Conservation (phyloP, 1,140 invertebrate genomes). For the Conus betulinus region DNA sequence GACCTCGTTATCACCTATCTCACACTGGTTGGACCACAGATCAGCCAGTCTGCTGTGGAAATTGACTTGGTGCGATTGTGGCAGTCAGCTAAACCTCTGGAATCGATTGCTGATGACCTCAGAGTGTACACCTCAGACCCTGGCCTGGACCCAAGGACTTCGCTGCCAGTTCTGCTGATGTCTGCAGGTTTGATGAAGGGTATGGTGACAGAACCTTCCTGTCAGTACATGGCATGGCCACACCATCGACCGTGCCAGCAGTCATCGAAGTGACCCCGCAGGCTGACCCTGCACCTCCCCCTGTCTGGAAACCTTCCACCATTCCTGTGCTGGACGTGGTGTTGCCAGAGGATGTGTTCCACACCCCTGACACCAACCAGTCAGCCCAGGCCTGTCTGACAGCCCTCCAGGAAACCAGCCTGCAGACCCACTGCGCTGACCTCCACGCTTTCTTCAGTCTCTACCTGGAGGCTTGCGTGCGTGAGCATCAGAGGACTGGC, state of each 20-base stretch:
- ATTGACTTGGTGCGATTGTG: constrained; percentile 46
- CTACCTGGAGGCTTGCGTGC: constrained; percentile 51
- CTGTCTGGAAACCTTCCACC: constrained; percentile 51
- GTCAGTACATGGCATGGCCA: neutral
- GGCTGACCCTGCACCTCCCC: neutral
- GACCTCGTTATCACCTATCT: constrained; percentile 35
- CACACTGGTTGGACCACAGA: constrained; percentile 31
- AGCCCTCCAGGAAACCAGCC: constrained; percentile 33
- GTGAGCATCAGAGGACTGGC: constrained; percentile 34
- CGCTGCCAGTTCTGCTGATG: constrained; percentile 30
- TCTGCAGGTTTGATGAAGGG: constrained; percentile 48
- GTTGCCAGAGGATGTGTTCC: constrained; percentile 19
- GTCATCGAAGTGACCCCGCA: neutral
- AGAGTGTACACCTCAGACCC: constrained; percentile 26
- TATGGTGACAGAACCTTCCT: constrained; percentile 30
- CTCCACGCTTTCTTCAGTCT: constrained; percentile 45
- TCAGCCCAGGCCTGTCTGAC: constrained; percentile 39
- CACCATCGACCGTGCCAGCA: neutral
- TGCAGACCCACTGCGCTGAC: constrained; percentile 41
- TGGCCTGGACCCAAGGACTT: neutral
- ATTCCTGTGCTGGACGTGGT: constrained; percentile 45
- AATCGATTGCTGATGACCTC: constrained; percentile 36
- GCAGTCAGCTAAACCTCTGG: constrained; percentile 41
- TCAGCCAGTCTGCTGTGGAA: constrained; percentile 33
- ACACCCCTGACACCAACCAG: constrained; percentile 8